Evolutionary conservation across 2,888 invertebrate genomes (phyloP).

Genomic region (Callimorpha dominula): DNA sequence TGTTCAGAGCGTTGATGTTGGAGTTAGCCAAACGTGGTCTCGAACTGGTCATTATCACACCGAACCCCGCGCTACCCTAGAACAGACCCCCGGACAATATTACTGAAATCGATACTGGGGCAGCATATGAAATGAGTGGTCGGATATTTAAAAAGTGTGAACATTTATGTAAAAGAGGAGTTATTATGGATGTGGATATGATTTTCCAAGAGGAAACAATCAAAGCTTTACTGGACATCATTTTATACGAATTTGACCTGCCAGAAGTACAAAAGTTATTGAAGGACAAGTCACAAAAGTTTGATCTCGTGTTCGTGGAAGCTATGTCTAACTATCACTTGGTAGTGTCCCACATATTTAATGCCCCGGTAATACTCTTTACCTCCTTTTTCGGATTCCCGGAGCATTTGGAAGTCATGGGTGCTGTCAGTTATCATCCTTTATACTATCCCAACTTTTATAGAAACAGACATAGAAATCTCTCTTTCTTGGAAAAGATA

Average conservation of each 20-base stretch:
- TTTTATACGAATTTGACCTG: constrained; percentile 24
- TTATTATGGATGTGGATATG: constrained; percentile 27
- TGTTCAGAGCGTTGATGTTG: constrained; percentile 60
- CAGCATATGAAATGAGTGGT: constrained; percentile 17
- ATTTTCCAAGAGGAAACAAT: constrained; percentile 11
- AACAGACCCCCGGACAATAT: constrained; percentile 25
- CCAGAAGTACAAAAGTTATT: constrained; percentile 44
- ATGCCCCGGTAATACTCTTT: constrained; percentile 53
- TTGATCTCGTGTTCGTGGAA: constrained; percentile 58
- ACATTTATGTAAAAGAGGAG: constrained; percentile 35
- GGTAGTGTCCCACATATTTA: constrained; percentile 51
- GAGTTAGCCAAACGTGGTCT: constrained; percentile 70
- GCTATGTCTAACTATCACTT: constrained; percentile 42
- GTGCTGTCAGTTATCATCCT: constrained; percentile 52
- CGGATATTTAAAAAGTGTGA: background rate
- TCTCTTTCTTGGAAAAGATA: constrained; percentile 43
- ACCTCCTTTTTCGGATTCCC: constrained; percentile 49
- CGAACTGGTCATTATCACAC: constrained; percentile 65
- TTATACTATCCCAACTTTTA: constrained; percentile 41
- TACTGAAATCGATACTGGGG: constrained; percentile 32
- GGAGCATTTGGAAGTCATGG: constrained; percentile 44
- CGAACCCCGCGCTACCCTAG: constrained; percentile 58
- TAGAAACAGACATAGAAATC: constrained; percentile 40
- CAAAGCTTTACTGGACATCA: constrained; percentile 12
- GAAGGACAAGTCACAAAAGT: constrained; percentile 51